Percentiles rank a stretch among this genome's conserved stretches.
Evolutionary conservation across 2,888 invertebrate species (phyloP).

Genomic region (Coremacera marginata): DNA sequence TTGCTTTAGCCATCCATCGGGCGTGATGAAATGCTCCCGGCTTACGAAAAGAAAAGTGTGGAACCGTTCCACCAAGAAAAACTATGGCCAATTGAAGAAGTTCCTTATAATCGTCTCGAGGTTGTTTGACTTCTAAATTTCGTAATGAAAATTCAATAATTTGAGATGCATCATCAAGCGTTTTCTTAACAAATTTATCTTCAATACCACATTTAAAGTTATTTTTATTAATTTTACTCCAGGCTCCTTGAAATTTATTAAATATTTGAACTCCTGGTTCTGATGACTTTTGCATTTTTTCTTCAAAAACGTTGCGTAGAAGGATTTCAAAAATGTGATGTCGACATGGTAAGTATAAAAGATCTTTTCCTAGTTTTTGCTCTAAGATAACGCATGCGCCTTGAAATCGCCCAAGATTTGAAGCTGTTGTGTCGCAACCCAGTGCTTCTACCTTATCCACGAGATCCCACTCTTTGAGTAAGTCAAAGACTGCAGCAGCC

Average conservation of each 20-base stretch:
- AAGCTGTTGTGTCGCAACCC: conserved; percentile 50
- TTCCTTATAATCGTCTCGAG: neutral
- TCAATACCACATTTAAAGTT: neutral
- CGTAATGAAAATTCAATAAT: no score
- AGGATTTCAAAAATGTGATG: neutral
- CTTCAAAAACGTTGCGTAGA: no score
- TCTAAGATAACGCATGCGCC: conserved; percentile 50
- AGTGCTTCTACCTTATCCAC: conserved; percentile 48
- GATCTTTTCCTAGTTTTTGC: conserved; percentile 42
- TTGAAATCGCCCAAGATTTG: conserved; percentile 52
- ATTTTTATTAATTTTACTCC: neutral
- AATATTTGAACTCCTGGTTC: no score
- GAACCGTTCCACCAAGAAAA: neutral
- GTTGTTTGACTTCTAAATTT: neutral
- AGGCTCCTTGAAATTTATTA: conserved; percentile 31
- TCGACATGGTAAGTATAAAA: conserved; percentile 42
- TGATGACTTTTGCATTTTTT: no score
- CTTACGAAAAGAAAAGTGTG: conserved; percentile 2
- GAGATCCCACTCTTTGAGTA: conserved; percentile 46
- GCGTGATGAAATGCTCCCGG: neutral
- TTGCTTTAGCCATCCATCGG: neutral
- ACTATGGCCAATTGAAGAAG: neutral
- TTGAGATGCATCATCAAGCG: no score
- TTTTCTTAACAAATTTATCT: neutral
- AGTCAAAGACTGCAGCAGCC: conserved; percentile 24